phyloP scores from a whole-genome alignment of 2,113 vertebrate species.

The Leucoraja erinaceus region DNA sequence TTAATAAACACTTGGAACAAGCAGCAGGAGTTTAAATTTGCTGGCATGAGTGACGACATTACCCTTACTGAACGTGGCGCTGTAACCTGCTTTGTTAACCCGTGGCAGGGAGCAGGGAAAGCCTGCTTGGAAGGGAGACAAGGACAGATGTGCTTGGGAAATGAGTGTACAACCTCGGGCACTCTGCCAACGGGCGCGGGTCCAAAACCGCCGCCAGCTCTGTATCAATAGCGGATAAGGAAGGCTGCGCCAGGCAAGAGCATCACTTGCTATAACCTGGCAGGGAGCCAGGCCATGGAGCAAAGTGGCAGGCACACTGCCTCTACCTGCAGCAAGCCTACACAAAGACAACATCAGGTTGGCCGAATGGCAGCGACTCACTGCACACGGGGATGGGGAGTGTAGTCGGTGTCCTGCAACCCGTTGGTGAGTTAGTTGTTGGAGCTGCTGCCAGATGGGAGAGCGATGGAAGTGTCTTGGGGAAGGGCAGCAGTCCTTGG shows the following conservation, averaged over 20 bases:
- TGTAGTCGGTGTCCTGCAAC: conserved; percentile 28
- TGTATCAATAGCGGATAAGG: conserved; percentile 33
- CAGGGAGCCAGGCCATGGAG: conserved; percentile 28
- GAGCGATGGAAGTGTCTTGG: conserved; percentile 68
- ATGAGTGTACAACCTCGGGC: conserved; percentile 48
- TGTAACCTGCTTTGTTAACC: conserved; percentile 1
- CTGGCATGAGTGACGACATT: not conserved
- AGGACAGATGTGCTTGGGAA: conserved; percentile 54
- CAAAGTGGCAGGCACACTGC: not conserved
- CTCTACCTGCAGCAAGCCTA: not conserved
- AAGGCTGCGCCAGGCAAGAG: conserved; percentile 34
- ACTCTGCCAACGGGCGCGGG: conserved; percentile 53
- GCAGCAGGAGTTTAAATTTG: not conserved
- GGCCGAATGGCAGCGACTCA: conserved; percentile 53
- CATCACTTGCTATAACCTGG: conserved; percentile 7
- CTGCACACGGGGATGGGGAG: conserved; percentile 47
- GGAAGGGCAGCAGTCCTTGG: conserved; percentile 63
- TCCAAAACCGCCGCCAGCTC: conserved; percentile 49
- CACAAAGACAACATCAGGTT: conserved; percentile 46
- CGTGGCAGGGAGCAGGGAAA: conserved; percentile 51
- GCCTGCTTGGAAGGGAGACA: conserved; percentile 62
- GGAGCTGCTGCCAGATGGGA: conserved; percentile 64
- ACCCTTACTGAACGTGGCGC: not conserved
- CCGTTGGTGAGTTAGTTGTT: conserved; percentile 54
- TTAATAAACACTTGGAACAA: not conserved